A percentile compares a stretch with the other conserved stretches of the same genome.
These are phyloP conservation scores for Enteromius treurensis DNA, from an alignment of 2,797 vertebrate genomes.

Conservation along the genomic window DNA sequence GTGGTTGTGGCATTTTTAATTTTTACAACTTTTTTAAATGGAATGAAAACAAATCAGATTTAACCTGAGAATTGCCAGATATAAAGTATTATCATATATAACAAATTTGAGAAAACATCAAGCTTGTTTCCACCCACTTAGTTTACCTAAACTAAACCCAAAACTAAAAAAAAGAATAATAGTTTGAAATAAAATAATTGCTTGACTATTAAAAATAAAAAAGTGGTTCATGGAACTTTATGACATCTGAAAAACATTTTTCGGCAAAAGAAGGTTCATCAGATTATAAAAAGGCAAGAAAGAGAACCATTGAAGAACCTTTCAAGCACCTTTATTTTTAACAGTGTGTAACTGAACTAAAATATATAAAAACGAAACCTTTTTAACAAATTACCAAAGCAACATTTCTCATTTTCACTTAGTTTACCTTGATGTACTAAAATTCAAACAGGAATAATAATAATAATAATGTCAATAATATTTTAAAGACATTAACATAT, in stretches of 20 bases:
- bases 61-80: neutral
- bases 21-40: neutral
- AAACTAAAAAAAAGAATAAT: neutral
- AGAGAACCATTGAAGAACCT: no score
- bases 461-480: neutral
- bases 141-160: neutral
- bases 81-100: neutral
- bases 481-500: neutral
- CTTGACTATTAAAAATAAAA: no score
- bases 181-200: neutral
- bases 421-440: neutral
- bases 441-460: neutral
- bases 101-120: neutral
- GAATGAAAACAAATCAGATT: neutral
- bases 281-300: no score
- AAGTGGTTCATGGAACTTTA: no score
- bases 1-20: neutral
- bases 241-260: no score
- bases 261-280: no score
- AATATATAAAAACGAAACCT: neutral
- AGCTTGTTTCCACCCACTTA: neutral
- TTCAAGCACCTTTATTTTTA: no score
- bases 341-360: neutral
- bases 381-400: no score
- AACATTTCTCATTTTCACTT: neutral